phyloP scores from a whole-genome alignment of 2,888 invertebrate genomes.

The Agrilus biguttatus region DNA sequence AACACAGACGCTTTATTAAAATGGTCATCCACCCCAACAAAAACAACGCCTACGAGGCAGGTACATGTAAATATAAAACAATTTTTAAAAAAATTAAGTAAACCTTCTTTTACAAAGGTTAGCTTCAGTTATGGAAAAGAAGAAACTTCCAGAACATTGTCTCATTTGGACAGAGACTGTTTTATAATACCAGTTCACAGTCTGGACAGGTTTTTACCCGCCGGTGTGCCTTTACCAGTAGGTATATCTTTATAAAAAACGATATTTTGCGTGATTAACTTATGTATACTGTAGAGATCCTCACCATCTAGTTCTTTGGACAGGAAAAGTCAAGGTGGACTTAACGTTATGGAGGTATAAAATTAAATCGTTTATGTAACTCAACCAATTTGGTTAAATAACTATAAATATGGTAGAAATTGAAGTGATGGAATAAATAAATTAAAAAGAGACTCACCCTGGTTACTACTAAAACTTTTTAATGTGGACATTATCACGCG shows the following conservation, averaged over 20 bases:
- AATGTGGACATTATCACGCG: no score
- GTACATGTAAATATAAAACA: slow-evolving; percentile 16
- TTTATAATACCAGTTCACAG: slow-evolving; percentile 87
- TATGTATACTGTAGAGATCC: slow-evolving; percentile 18
- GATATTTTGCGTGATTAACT: not conserved
- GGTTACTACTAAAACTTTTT: no score
- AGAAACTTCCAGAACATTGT: slow-evolving; percentile 46
- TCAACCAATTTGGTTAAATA: not conserved
- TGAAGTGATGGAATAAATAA: no score
- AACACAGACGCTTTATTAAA: slow-evolving; percentile 46
- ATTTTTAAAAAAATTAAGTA: not conserved
- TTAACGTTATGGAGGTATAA: slow-evolving; percentile 29
- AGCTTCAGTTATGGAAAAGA: slow-evolving; percentile 23
- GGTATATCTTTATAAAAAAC: slow-evolving; percentile 15
- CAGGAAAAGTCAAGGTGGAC: slow-evolving; percentile 22
- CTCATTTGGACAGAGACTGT: slow-evolving; percentile 76
- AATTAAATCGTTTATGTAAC: not conserved
- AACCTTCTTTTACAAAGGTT: slow-evolving; percentile 8
- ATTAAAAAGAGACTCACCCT: no score
- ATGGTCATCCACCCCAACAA: slow-evolving; percentile 37
- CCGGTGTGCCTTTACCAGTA: slow-evolving; percentile 67
- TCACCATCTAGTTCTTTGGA: slow-evolving; percentile 20
- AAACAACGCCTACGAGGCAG: slow-evolving; percentile 32
- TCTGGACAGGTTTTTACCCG: slow-evolving; percentile 75
- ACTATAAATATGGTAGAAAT: no score